Base-by-base conservation (phyloP, 2,797 vertebrate species). In the Etheostoma perlongum region DNA sequence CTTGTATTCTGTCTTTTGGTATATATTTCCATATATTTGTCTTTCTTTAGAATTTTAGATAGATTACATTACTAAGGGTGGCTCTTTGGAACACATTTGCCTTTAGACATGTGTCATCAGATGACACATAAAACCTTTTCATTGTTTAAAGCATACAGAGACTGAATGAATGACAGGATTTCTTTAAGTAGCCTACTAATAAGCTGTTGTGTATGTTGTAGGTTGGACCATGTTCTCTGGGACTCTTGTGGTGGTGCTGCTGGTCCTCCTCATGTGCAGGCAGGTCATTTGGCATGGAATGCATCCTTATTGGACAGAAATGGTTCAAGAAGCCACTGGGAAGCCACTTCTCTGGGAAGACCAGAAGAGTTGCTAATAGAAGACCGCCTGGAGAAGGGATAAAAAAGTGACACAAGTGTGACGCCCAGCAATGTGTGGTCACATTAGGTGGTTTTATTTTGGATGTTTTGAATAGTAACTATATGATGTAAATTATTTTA, bases 221-320 rank as follows among this genome's bases (percentile, higher is more conserved):
- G 84, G 71, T 71, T 70, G 85, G 76, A 93, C 85, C 79, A 96
- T 95, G 89, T 94, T 95, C 86, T 93, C 96, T 2, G 90, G 89
- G 59, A 85, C 90, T 57, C 94, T 97, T 71, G 57, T 96, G 92
- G 75, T 92, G 82, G 83, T 96, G 53, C 76, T 97, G 67, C 84
- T 96, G 51, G 21, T 94, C 57, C 91, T 96, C 69, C 85, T 97
- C 81, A 63, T 96, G 60, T 92, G 90, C 1, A 92, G 95, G 48
- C 93, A 96, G 80, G 13, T 97, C 63, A 67, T 97, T 61, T 97
- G 95, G 96, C 93, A 95, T 78, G 94, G 92, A 57, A 2, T 94
- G 93, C 33, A 58, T 91, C 82, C 87, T 94, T 51, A 78, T 97
- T 30, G 94, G 95, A 69, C 78, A 93, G 19, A 95, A 93, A 76